A percentile compares a stretch with the other conserved stretches of the same genome.
These are phyloP conservation scores for Odontesthes bonariensis DNA, from an alignment of 2,113 vertebrate genomes.

Conservation along the genomic window DNA sequence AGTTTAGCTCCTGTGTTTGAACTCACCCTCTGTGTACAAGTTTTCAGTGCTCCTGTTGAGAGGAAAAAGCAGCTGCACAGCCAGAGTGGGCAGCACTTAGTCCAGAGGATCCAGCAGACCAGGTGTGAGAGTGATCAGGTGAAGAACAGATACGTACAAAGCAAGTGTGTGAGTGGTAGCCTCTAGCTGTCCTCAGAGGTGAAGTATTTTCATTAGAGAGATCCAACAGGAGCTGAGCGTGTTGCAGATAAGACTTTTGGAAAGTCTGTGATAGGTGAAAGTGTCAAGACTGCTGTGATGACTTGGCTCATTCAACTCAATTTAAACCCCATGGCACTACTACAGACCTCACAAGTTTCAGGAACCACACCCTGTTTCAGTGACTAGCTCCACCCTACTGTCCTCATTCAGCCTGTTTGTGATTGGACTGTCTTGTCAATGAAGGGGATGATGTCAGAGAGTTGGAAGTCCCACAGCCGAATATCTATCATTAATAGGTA, in stretches of 20 bases:
- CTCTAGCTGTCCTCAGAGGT: slow-evolving; percentile 31
- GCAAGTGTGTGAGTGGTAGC: slow-evolving; percentile 7
- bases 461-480: slow-evolving; percentile 21
- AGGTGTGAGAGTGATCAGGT: slow-evolving; percentile 22
- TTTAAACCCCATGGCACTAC: slow-evolving; percentile 73
- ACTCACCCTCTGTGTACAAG: slow-evolving; percentile 67
- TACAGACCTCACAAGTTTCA: slow-evolving; percentile 73
- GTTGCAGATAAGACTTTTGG: neutral
- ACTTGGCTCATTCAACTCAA: slow-evolving; percentile 51
- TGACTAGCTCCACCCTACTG: slow-evolving; percentile 67
- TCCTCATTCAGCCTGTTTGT: slow-evolving; percentile 39
- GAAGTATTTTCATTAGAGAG: neutral
- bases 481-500: slow-evolving; percentile 26
- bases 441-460: slow-evolving; percentile 48
- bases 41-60: slow-evolving; percentile 46
- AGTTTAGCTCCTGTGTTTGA: neutral
- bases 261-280: slow-evolving; percentile 2
- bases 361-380: slow-evolving; percentile 80
- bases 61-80: slow-evolving; percentile 28
- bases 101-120: slow-evolving; percentile 4
- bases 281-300: slow-evolving; percentile 26
- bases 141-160: slow-evolving; percentile 29
- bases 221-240: slow-evolving; percentile 20
- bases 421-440: slow-evolving; percentile 70
- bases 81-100: slow-evolving; percentile 17